Evolutionary conservation across 2,113 vertebrate genomes (phyloP).

Genomic region (Sebastes schlegelii): DNA sequence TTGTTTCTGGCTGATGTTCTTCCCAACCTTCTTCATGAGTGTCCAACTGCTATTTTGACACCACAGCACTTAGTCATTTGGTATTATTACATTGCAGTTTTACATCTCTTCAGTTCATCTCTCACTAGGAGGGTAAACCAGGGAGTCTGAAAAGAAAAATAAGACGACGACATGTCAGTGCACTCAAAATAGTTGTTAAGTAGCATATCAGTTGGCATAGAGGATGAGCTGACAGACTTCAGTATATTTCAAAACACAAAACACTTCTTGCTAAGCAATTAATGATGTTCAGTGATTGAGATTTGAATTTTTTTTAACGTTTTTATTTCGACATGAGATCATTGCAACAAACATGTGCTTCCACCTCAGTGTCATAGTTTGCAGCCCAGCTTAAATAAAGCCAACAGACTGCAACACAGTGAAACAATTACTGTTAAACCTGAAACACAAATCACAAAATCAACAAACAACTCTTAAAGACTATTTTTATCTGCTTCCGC

Average conservation of each 20-base stretch:
- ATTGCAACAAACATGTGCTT: conserved; percentile 30
- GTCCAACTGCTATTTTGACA: background rate
- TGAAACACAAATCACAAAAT: conserved; percentile 52
- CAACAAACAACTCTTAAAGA: conserved; percentile 27
- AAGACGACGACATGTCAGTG: background rate
- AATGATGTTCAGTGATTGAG: background rate
- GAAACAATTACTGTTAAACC: conserved; percentile 47
- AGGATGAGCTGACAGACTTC: background rate
- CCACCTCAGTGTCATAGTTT: conserved; percentile 18
- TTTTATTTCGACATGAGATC: conserved; percentile 17
- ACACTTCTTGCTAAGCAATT: background rate
- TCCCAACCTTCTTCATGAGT: background rate
- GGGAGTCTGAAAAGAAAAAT: background rate
- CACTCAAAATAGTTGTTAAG: background rate
- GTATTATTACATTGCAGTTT: conserved; percentile 7
- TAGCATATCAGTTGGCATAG: background rate
- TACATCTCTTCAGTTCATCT: background rate
- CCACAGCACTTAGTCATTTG: background rate
- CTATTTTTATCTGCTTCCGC: conserved; percentile 20
- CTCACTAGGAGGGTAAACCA: background rate
- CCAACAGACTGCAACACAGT: conserved; percentile 38
- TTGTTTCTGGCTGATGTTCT: background rate
- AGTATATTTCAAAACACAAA: background rate
- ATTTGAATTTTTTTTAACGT: conserved; percentile 3
- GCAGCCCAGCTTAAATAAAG: conserved; percentile 20